Evolutionary conservation across 2,113 vertebrate species (phyloP).

Genomic region (Serinus canaria): DNA sequence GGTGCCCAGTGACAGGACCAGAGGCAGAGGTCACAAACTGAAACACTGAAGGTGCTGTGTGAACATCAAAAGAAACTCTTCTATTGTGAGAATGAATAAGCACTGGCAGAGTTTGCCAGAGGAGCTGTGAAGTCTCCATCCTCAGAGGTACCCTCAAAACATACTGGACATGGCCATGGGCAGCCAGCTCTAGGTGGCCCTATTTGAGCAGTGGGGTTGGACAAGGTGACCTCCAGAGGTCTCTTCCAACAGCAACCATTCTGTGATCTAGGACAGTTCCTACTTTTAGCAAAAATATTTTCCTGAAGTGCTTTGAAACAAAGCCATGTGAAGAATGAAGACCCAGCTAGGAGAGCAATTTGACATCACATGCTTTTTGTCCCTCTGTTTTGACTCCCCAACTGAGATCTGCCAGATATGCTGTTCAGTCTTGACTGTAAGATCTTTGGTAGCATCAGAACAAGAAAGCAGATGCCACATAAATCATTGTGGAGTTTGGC

Average conservation of each 20-base stretch:
- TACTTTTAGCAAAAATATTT: background rate
- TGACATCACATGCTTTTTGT: background rate
- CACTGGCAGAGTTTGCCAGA: background rate
- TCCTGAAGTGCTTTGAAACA: background rate
- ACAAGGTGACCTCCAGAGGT: background rate
- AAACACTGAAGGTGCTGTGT: accelerated
- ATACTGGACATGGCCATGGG: background rate
- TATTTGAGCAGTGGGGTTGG: background rate
- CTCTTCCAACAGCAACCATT: background rate
- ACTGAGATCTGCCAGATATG: background rate
- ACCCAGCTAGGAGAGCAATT: background rate
- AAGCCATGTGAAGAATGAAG: background rate
- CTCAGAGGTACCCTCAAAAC: background rate
- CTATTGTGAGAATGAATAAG: background rate
- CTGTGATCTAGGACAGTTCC: background rate
- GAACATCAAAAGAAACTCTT: background rate
- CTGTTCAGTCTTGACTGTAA: background rate
- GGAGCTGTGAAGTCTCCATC: background rate
- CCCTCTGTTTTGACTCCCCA: background rate
- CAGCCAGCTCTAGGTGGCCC: background rate
- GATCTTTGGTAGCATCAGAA: background rate
- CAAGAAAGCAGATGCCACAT: background rate
- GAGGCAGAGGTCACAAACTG: background rate
- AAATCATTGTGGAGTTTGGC: background rate
- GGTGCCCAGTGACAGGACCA: background rate